A percentile compares a stretch with the other conserved stretches of the same genome.
These are phyloP conservation scores for Choristoneura rosaceana DNA, from an alignment of 2,888 invertebrate genomes.

Conservation along the genomic window DNA sequence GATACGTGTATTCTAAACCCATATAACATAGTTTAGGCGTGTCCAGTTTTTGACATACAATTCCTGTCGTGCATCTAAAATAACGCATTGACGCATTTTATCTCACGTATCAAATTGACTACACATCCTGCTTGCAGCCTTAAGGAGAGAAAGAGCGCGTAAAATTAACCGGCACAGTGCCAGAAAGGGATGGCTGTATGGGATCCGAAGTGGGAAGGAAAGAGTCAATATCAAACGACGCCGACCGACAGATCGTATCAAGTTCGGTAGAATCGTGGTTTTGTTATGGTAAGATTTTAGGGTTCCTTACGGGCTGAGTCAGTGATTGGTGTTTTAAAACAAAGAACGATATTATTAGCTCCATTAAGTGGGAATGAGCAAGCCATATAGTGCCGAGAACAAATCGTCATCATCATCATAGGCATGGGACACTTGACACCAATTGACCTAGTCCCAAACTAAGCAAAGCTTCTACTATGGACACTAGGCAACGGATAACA, in stretches of 20 bases:
- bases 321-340: too few species aligned
- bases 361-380: too few species aligned
- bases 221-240: constrained; percentile 27
- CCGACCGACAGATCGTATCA: constrained; percentile 38
- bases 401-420: too few species aligned
- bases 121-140: constrained; percentile 27
- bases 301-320: constrained; percentile 9
- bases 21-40: not conserved
- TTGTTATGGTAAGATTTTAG: constrained; percentile 35
- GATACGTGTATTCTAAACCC: too few species aligned
- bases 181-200: constrained; percentile 20
- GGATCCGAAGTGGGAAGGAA: not conserved
- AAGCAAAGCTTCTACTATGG: too few species aligned
- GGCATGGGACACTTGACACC: too few species aligned
- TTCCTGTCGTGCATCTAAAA: constrained; percentile 22
- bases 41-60: not conserved
- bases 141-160: constrained; percentile 10
- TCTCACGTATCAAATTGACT: constrained; percentile 39
- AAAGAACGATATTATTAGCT: too few species aligned
- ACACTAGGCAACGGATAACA: too few species aligned
- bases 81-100: constrained; percentile 37
- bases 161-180: not conserved
- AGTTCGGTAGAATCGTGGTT: constrained; percentile 36
- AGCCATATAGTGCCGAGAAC: too few species aligned
- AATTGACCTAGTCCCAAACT: too few species aligned